phyloP scores from a whole-genome alignment of 1,140 invertebrate species.

The Augochlora pura region DNA sequence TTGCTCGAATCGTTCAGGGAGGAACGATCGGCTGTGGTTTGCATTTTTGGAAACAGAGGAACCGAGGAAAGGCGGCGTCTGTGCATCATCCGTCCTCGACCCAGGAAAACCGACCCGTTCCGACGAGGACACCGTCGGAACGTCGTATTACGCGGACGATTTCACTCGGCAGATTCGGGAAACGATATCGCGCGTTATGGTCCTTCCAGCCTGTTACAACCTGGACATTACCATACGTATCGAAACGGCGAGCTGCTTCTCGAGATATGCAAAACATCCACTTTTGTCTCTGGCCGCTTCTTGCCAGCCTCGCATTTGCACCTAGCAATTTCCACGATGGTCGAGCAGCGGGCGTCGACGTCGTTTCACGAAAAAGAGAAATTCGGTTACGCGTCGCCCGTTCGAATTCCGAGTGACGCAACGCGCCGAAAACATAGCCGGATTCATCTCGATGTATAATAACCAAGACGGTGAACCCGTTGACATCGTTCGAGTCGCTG shows the following conservation, averaged over 20 bases:
- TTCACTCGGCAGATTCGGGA: slow-evolving; percentile 14
- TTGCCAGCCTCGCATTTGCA: no score
- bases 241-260: neutral
- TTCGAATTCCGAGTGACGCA: neutral
- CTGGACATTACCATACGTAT: neutral
- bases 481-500: neutral
- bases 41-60: no score
- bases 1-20: no score
- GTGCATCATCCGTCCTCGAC: neutral
- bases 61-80: no score
- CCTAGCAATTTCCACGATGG: neutral
- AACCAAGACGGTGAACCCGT: no score
- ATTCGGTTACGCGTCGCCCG: neutral
- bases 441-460: neutral
- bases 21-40: no score
- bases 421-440: neutral
- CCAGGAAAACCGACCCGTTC: neutral
- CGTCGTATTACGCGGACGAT: slow-evolving; percentile 38
- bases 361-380: slow-evolving; percentile 10
- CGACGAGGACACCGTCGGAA: neutral
- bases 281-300: no score
- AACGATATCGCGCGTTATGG: neutral
- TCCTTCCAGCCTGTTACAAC: neutral
- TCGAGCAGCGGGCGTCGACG: neutral
- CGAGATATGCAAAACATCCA: neutral